These are phyloP conservation scores for Oreamnos americanus DNA, from an alignment of 2,113 vertebrate genomes.

Conservation along the genomic window DNA sequence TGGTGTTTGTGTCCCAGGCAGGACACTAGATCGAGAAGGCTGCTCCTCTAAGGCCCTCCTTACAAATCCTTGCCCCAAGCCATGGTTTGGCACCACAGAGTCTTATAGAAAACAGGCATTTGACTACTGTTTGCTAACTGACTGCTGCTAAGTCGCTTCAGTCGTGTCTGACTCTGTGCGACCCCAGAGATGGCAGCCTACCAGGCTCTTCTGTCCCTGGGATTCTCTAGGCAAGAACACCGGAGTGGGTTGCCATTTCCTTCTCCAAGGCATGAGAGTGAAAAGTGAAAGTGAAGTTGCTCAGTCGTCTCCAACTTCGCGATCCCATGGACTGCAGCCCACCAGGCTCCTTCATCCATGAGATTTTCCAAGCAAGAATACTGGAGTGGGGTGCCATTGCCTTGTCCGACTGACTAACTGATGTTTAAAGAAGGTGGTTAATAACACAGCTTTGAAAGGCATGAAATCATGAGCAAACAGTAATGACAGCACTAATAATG, in stretches of 20 bases:
- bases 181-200: too few species aligned
- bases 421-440: neutral
- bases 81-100: neutral
- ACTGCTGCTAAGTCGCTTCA: neutral
- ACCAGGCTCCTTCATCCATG: too few species aligned
- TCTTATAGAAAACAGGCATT: neutral
- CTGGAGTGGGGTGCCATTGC: too few species aligned
- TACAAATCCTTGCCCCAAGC: neutral
- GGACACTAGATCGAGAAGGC: neutral
- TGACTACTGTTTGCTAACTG: neutral
- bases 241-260: too few species aligned
- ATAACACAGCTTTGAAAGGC: neutral
- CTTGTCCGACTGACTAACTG: neutral
- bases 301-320: too few species aligned
- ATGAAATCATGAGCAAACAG: constrained; percentile 2
- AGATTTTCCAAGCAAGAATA: too few species aligned
- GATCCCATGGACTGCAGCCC: too few species aligned
- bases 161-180: too few species aligned
- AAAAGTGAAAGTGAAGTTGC: too few species aligned
- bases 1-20: neutral
- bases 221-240: too few species aligned
- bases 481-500: neutral
- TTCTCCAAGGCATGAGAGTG: too few species aligned
- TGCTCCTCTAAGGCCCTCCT: neutral
- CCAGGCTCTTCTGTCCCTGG: too few species aligned